Evolutionary conservation across 2,113 vertebrate genomes (phyloP), one percentile per base, ranked within the genome.

Genomic region (Anseranas semipalmata): DNA sequence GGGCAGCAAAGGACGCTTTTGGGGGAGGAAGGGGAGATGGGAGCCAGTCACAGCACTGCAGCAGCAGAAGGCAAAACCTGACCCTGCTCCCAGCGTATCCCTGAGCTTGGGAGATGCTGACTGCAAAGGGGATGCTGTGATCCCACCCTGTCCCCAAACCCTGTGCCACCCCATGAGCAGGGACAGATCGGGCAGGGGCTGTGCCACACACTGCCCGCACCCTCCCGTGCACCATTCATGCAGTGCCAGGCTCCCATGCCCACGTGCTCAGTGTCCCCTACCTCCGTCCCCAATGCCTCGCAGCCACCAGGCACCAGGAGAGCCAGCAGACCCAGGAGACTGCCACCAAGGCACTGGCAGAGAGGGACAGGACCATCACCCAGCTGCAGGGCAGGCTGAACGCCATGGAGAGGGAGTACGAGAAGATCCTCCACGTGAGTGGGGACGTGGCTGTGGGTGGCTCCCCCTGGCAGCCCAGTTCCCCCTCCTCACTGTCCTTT

Each of bases 371-470:
- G 85, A 91, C 93, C 65, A 97, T 98, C 33, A 25, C 96, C 60
- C 97, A 98, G 62, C 97, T 98, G 63, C 95, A 82, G 93, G 89
- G 87, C 79, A 98, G 98, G 25, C 83, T 98, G 35, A 75, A 97
- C 39, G 90, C 95, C 76, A 97, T 97, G 97, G 98, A 99, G 76
- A 97, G 90, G 28, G 97, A 98, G 37, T 98, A 97, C 18, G 96
- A 98, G 94, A 98, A 96, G 77, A 95, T 98, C 72, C 88, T 98
- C 58, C 97, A 98, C 4, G 96, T 98, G 91, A 98, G 98, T 95
- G 7, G 28, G 50, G 46, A 27, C 1, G 2, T 15, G 33, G 55
- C 46, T 37, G 46, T 18, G 28, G 22, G 46, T 76, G 68, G 22
- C 24, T 46, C 1, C 24, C 39, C 48, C 8, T 25, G 15, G 5